Conservation (phyloP, 2,888 invertebrate genomes). For the Acanthosepion pharaonis region DNA sequence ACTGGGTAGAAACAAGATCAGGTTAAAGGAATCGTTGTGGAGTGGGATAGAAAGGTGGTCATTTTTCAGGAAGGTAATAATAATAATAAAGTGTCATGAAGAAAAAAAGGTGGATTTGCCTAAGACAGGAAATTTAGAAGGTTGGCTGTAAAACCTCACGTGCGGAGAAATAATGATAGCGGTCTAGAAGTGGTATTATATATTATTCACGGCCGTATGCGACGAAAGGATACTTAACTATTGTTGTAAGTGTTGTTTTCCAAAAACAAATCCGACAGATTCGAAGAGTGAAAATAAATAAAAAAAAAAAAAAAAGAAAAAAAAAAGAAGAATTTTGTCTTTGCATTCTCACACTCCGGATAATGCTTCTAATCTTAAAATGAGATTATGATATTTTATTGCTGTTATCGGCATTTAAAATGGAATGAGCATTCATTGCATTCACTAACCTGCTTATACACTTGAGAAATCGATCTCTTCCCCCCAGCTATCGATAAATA, state of each 20-base stretch:
- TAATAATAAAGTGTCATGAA: neutral
- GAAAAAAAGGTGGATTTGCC: neutral
- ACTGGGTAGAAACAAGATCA: neutral
- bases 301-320: neutral
- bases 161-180: neutral
- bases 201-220: neutral
- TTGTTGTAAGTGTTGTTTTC: neutral
- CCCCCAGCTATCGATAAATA: too few species aligned
- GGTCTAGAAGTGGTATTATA: neutral
- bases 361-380: too few species aligned
- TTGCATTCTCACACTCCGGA: neutral
- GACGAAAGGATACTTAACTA: neutral
- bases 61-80: neutral
- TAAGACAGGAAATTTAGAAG: neutral
- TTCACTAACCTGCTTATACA: too few species aligned
- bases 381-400: too few species aligned
- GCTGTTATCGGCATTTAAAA: too few species aligned
- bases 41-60: neutral
- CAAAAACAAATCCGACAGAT: neutral
- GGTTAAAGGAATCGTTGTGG: neutral
- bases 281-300: neutral
- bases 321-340: neutral
- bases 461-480: too few species aligned
- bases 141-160: neutral
- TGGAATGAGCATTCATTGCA: too few species aligned